Evolutionary conservation across 2,113 vertebrate genomes (phyloP).

Genomic region (Sturnira hondurensis): DNA sequence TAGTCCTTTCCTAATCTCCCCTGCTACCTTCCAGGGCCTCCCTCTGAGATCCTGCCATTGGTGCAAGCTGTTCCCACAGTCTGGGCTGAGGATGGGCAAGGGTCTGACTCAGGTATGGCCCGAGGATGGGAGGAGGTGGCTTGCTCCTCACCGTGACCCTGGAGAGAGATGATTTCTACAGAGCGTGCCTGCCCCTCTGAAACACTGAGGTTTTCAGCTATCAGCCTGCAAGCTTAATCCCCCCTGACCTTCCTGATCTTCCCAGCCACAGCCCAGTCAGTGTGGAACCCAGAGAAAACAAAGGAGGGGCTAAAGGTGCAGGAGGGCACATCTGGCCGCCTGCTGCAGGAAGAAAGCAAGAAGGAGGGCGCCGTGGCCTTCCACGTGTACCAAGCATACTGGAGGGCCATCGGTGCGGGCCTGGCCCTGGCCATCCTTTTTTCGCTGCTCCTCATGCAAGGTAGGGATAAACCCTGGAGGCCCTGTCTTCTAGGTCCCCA

Average conservation of each 20-base stretch:
- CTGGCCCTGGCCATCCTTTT: constrained; percentile 85
- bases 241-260: not conserved
- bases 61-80: constrained; percentile 83
- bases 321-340: not conserved
- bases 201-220: not conserved
- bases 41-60: constrained; percentile 89
- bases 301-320: constrained; percentile 64
- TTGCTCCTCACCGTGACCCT: not conserved
- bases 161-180: not conserved
- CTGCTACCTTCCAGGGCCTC: constrained; percentile 82
- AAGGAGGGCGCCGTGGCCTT: constrained; percentile 90
- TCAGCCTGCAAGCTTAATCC: not conserved
- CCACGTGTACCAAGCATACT: constrained; percentile 91
- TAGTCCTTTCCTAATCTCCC: not conserved
- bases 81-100: constrained; percentile 52
- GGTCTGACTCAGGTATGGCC: constrained; percentile 55
- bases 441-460: constrained; percentile 95
- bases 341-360: constrained; percentile 87
- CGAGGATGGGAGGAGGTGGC: not conserved
- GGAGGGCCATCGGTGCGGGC: constrained; percentile 85
- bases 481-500: not conserved
- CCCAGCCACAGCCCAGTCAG: constrained; percentile 50
- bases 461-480: constrained; percentile 70
- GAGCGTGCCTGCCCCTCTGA: not conserved
- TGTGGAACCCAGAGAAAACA: constrained; percentile 40